Evolutionary conservation across 2,113 vertebrate genomes (phyloP), one percentile per base, ranked within the genome.

Genomic region (Coryphaenoides rupestris): DNA sequence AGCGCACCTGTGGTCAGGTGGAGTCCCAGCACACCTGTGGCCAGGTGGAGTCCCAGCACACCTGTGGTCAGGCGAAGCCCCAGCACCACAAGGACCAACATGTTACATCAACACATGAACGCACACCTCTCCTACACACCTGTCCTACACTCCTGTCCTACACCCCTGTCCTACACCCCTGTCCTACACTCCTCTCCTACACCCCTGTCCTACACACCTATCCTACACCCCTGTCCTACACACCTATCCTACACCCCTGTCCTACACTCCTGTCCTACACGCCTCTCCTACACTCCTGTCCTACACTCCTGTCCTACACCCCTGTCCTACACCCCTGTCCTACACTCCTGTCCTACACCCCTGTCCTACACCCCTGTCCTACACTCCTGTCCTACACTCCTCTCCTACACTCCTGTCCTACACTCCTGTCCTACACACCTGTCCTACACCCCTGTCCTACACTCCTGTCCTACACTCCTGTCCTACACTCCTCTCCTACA

Each of bases 1-100:
- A 92, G 83, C 57, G 70, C 82, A 58, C 88, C 86, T 45, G 95
- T 86, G 23, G 65, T 67, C 16, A 89, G 70, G 80, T 88, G 92
- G 80, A 93, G 91, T 76, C 94, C 86, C 78, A 92, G 75, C 59
- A 90, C 72, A 58, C 88, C 86, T 45, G 95, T 86, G 23, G 65
- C 68, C 16, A 89, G 70, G 80, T 88, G 92, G 80, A 93, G n/a
- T n/a, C n/a, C n/a, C n/a, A n/a, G n/a, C n/a, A n/a, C n/a, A n/a
- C n/a, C n/a, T n/a, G n/a, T n/a, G n/a, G n/a, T n/a, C n/a, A n/a
- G n/a, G n/a, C n/a, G n/a, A n/a, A n/a, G 91, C 76, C 94, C 86
- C 78, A 92, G 75, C 59, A 90, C 72, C 82, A 90, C 76, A 10
- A 70, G 60, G 53, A 91, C 63, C 89, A 91, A 87, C 96, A 98